Base-by-base conservation (phyloP, 2,797 vertebrate genomes). In the Calcarius lapponicus region DNA sequence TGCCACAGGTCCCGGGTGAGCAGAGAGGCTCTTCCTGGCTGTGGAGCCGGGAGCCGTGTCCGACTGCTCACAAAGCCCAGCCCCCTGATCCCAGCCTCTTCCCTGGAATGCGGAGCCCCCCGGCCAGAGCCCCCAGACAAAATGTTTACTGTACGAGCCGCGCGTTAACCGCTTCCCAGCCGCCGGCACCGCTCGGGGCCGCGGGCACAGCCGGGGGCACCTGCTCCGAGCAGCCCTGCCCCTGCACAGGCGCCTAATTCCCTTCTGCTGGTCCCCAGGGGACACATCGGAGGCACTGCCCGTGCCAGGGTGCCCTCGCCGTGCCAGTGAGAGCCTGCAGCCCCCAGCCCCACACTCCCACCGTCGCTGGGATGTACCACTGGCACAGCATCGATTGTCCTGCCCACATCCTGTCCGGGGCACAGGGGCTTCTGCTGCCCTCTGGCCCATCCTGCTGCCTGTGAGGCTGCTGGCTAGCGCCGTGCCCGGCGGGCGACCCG, bases 91-190 rank as follows among this genome's bases (percentile, higher is more conserved):
- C 69, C 69, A 92, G 89, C 78, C 90, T 94, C 91, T 95, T 96
- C 84, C 92, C 92, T 96, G 95, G 95, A 95, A 96, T 94, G 93
- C 57, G 1, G 92, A 92, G 92, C 81, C 82, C 93, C 96, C 94
- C 69, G 11, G 90, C 67, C 95, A 22, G 76, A 95, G 95, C 87
- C 87, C 87, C 82, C 80, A 86, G 93, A 93, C 96, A 93, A 96
- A 96, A 86, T 92, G 89, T 95, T 96, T 86, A 47, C 96, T 93
- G 82, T 86, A 75, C 1, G 7, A 78, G 91, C 82, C 24, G 65
- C 34, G 22, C 32, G 8, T 96, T 96, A 94, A 97, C 91, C 5
- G 10, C 74, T 92, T 86, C 90, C 90, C 84, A 9, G 75, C 66
- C 69, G 11, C 54, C 34, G 8, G 61, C 54, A 78, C 65, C 65